Percentiles rank a stretch among this genome's conserved stretches.
Evolutionary conservation across 1,140 invertebrate genomes (phyloP).

Genomic region (Macrocentrus cingulum): DNA sequence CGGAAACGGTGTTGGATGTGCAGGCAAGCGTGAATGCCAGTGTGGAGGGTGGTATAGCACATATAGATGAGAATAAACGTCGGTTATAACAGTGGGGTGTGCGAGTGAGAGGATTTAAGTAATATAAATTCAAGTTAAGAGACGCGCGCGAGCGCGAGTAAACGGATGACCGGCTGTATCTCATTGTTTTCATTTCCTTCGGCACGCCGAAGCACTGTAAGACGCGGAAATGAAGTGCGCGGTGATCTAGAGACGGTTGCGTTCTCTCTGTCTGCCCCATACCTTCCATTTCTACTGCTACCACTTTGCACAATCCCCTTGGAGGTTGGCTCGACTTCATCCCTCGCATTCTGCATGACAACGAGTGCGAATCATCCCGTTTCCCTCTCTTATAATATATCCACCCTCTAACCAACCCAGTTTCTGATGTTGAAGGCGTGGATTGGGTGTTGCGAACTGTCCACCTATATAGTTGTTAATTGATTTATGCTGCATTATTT

Average conservation of each 20-base stretch:
- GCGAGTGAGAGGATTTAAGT: slow-evolving; percentile 23
- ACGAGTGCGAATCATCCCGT: slow-evolving; percentile 21
- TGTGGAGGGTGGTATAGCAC: too few species aligned
- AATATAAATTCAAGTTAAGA: slow-evolving; percentile 30
- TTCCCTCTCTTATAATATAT: too few species aligned
- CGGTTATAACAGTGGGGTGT: not conserved
- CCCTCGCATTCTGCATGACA: slow-evolving; percentile 30
- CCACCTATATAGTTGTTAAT: too few species aligned
- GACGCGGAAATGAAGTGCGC: slow-evolving; percentile 47
- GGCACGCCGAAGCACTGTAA: slow-evolving; percentile 31
- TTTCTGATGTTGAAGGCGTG: not conserved
- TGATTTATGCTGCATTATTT: too few species aligned
- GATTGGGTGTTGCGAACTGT: too few species aligned
- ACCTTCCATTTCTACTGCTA: slow-evolving; percentile 16
- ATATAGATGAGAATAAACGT: slow-evolving; percentile 5
- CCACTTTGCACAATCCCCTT: not conserved
- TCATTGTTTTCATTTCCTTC: slow-evolving; percentile 40
- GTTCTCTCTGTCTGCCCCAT: slow-evolving; percentile 26
- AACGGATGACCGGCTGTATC: slow-evolving; percentile 39
- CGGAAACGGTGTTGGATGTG: too few species aligned
- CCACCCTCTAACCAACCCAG: not conserved
- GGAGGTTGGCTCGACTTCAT: slow-evolving; percentile 18
- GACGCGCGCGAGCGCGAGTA: slow-evolving; percentile 22
- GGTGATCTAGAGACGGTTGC: slow-evolving; percentile 31
- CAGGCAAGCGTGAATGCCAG: too few species aligned